Evolutionary conservation across 1,140 invertebrate species (phyloP), one percentile per base, ranked within the genome.

Genomic region (Archegozetes longisetosus): DNA sequence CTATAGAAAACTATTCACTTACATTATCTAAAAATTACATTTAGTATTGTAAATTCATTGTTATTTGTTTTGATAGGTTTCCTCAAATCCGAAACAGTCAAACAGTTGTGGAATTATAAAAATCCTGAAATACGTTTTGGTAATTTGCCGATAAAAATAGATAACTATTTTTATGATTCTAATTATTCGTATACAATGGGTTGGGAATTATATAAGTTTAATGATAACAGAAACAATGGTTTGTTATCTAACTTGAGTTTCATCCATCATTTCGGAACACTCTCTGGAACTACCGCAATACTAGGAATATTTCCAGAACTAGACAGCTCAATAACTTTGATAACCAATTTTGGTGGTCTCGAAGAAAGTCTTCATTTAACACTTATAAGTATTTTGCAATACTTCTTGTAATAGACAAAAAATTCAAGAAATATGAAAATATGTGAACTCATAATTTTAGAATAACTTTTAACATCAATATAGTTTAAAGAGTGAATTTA

Each of bases 121-220:
- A 14, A 14, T 20, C 55, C 55, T n/a, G 28, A 23, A 17, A 28
- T 25, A 2, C 2, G 13, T 14, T 23, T 13, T 14, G 24, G 2
- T 1, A 13, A 57, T 17, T 12, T 23, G 17, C 24, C 49, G 9
- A 50, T 57, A 2, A 50, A 14, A 14, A 48, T 57, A 9, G 12
- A 55, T 23, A 24, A 24, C 3, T 2, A 26, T 14, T 20, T 50
- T 14, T 1, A 14, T 20, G 29, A 50, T 24, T 6, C 48, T 2
- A 47, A n/a, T 12, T 24, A 24, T 48, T 46, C n/a, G n/a, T 57
- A 57, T 28, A 46, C 25, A 20, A 23, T 57, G 22, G 55, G 55
- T 22, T 57, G 55, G 55, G 55, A 57, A 27, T 3, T 29, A 57
- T 13, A 9, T 9, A 46, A 57, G 9, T 57, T 57, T 48, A 29